Evolutionary conservation across 2,888 invertebrate genomes (phyloP).

Genomic region (Lycia hirtaria): DNA sequence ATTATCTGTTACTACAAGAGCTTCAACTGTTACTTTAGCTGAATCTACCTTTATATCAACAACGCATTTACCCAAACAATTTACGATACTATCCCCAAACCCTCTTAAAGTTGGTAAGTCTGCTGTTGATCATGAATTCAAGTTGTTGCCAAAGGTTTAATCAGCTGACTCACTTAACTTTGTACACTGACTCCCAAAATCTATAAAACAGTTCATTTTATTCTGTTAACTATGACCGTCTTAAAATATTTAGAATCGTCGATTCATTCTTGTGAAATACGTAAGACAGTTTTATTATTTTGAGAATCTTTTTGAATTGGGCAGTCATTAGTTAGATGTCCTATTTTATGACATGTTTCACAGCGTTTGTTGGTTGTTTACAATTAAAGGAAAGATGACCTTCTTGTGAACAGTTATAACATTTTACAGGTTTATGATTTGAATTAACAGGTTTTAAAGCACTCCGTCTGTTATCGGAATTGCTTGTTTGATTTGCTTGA

Average conservation of each 20-base stretch:
- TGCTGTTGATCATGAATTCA: no score
- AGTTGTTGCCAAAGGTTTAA: neutral
- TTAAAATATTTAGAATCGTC: slow-evolving; percentile 18
- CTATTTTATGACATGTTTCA: neutral
- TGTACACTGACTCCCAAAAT: slow-evolving; percentile 13
- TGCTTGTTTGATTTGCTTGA: neutral
- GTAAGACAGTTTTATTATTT: neutral
- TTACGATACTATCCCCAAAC: no score
- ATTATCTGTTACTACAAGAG: neutral
- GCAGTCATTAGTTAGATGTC: neutral
- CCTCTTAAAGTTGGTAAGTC: no score
- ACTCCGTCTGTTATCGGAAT: neutral
- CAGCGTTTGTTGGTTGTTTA: neutral
- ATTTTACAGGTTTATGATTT: neutral
- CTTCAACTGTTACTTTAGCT: neutral
- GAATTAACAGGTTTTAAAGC: neutral
- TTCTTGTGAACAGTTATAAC: neutral
- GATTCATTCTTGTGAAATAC: neutral
- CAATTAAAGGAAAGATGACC: no score
- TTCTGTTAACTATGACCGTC: neutral
- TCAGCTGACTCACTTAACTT: neutral
- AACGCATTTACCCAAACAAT: neutral
- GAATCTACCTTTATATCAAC: slow-evolving; percentile 2
- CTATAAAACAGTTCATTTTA: neutral
- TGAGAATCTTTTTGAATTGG: neutral